These are phyloP conservation scores for Hydrozoanthus gracilis DNA, from an alignment of 92 coral and sea anemone genomes.

Conservation along the genomic window DNA sequence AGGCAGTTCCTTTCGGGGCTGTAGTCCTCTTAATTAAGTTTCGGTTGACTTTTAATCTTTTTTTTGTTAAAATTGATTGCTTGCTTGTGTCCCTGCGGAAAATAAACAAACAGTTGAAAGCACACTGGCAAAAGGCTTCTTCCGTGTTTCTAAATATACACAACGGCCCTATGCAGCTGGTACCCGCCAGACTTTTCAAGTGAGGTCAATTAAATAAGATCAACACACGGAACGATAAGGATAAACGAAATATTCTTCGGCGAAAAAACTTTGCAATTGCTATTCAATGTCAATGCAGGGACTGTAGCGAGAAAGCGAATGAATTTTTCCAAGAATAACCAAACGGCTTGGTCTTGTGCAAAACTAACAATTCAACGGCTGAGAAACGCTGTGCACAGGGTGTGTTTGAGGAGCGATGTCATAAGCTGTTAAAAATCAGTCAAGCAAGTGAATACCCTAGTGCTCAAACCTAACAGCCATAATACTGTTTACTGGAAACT, in stretches of 20 bases:
- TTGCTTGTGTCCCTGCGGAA: too few relatives aligned
- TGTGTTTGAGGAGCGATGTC: background rate
- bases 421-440: background rate
- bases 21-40: too few relatives aligned
- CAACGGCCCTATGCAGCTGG: background rate
- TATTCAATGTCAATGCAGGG: background rate
- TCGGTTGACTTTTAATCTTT: too few relatives aligned
- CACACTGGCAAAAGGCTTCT: too few relatives aligned
- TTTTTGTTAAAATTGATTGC: too few relatives aligned
- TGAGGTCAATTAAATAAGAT: background rate
- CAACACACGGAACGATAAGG: background rate
- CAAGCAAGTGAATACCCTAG: background rate
- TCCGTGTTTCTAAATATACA: background rate
- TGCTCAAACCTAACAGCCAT: background rate
- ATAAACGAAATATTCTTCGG: background rate
- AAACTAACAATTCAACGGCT: background rate
- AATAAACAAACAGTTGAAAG: too few relatives aligned
- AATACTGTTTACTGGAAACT: background rate
- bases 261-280: background rate
- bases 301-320: background rate
- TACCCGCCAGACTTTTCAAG: background rate
- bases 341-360: background rate
- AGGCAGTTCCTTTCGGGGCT: too few relatives aligned
- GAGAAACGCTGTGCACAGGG: background rate
- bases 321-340: background rate